Evolutionary conservation across 1,140 invertebrate species (phyloP).

Genomic region (Drosophila tropicalis): DNA sequence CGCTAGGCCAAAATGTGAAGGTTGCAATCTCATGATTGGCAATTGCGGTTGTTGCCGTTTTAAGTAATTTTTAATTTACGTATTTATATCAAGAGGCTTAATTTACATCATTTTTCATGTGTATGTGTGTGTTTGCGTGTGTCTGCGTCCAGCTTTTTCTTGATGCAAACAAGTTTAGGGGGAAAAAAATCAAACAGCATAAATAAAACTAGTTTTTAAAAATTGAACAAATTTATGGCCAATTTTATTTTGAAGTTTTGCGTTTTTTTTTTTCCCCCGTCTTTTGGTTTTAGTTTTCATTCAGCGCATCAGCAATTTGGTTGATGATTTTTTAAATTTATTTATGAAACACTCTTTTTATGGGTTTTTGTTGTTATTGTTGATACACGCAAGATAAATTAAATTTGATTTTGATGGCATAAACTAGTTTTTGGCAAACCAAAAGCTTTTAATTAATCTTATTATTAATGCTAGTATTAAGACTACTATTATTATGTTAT

Average conservation of each 20-base stretch:
- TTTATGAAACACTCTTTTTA: constrained; percentile 19
- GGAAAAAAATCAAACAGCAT: constrained; percentile 16
- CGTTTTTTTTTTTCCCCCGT: background rate
- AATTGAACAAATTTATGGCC: constrained; percentile 54
- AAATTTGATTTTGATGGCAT: constrained; percentile 11
- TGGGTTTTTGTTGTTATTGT: constrained; percentile 2
- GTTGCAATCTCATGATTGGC: constrained; percentile 39
- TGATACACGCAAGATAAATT: constrained; percentile 12
- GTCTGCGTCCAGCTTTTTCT: constrained; percentile 31
- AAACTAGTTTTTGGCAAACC: constrained; percentile 14
- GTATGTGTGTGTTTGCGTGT: constrained; percentile 8
- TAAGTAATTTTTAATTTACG: constrained; percentile 73
- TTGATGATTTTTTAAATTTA: constrained; percentile 21
- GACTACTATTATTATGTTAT: constrained; percentile 1
- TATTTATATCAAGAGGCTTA: constrained; percentile 61
- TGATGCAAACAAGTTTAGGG: constrained; percentile 59
- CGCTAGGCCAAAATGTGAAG: constrained; percentile 59
- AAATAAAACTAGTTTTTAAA: constrained; percentile 53
- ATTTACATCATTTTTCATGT: constrained; percentile 61
- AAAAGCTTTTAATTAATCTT: constrained; percentile 14
- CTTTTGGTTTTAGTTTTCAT: background rate
- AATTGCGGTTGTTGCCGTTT: constrained; percentile 56
- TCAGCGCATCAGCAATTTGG: constrained; percentile 19
- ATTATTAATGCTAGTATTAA: constrained; percentile 7
- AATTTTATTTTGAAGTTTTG: constrained; percentile 25